Conservation (phyloP, 2,113 vertebrate species). For the Carassius carassius region DNA sequence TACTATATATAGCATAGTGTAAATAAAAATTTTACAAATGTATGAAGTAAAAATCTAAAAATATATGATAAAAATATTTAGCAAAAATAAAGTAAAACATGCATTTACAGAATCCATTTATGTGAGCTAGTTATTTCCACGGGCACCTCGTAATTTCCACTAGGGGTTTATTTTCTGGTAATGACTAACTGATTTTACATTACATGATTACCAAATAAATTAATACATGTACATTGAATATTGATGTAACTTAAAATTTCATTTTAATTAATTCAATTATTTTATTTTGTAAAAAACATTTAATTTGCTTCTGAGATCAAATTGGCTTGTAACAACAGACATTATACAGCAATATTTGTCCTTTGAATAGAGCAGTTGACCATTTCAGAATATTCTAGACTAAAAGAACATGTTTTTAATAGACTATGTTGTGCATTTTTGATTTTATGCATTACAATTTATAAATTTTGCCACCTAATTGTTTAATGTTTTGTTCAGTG, state of each 20-base stretch:
- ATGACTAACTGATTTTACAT: not conserved
- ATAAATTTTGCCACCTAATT: not conserved
- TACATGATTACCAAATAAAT: not conserved
- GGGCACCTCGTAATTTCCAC: not conserved
- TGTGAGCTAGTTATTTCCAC: not conserved
- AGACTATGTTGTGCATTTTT: not conserved
- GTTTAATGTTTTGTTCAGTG: constrained; percentile 70
- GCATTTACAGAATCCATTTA: no score
- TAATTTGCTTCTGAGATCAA: not conserved
- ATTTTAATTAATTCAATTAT: not conserved
- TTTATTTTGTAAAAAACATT: not conserved
- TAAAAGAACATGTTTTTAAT: not conserved
- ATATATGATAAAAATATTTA: not conserved
- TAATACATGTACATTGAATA: not conserved
- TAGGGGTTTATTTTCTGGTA: not conserved
- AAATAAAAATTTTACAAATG: no score
- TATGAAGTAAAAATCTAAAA: no score
- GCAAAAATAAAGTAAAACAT: no score
- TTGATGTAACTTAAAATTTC: not conserved
- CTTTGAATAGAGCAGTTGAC: not conserved
- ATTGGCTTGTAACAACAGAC: not conserved
- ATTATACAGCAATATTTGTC: not conserved
- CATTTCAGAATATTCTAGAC: not conserved
- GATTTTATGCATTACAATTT: not conserved
- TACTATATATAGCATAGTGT: no score